Conservation (phyloP, 2,797 vertebrate species). For the Leucoraja ocellata region DNA sequence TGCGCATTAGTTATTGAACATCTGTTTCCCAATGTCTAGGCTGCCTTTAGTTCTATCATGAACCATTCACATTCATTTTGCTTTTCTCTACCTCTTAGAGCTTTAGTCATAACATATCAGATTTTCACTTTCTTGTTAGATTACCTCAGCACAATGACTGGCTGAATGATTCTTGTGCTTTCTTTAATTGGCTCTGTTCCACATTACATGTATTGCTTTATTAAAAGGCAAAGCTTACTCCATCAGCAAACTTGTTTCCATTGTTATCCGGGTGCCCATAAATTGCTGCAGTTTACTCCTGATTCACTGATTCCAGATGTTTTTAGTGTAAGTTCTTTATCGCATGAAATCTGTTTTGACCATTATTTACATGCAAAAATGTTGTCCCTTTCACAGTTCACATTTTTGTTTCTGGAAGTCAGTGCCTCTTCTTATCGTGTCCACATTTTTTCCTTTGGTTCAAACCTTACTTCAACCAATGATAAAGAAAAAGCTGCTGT, state of each 20-base stretch:
- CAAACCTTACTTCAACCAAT: not conserved
- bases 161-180: not conserved
- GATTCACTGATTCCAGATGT: not conserved
- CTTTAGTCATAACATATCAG: not conserved
- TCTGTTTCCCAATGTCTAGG: not conserved
- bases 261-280: not conserved
- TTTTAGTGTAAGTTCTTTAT: not conserved
- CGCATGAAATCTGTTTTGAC: not conserved
- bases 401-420: not conserved
- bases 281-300: not conserved
- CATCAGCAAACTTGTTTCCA: not conserved
- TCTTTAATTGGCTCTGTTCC: not conserved
- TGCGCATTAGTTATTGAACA: too few relatives aligned
- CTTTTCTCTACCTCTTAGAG: not conserved
- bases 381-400: not conserved
- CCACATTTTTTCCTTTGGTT: not conserved
- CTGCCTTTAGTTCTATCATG: not conserved
- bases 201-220: not conserved
- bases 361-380: not conserved
- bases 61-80: not conserved
- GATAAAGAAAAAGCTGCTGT: not conserved
- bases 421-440: not conserved
- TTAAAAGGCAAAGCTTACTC: not conserved
- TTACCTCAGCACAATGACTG: not conserved
- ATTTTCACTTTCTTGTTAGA: not conserved